A percentile compares a stretch with the other conserved stretches of the same genome.
phyloP scores from a whole-genome alignment of 2,797 vertebrate genomes.

The Melanotaenia nigrans region DNA sequence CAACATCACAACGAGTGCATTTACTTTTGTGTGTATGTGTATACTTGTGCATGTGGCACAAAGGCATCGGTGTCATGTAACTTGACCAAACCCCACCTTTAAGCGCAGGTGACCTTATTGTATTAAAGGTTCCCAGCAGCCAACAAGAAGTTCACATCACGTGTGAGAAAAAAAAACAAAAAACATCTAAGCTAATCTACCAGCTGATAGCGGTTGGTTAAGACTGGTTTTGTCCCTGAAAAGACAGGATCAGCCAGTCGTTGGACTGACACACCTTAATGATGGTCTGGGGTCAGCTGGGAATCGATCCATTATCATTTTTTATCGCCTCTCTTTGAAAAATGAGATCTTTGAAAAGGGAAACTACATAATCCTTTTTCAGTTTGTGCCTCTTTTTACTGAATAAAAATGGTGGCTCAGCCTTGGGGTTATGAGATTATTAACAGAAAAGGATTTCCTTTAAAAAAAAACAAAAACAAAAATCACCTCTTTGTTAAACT shows the following conservation, averaged over 20 bases:
- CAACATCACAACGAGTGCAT: conserved; percentile 40
- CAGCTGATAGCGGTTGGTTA: conserved; percentile 52
- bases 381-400: background rate
- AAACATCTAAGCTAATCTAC: conserved; percentile 22
- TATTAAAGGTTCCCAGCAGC: conserved; percentile 51
- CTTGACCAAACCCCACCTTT: conserved; percentile 56
- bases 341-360: background rate
- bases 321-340: background rate
- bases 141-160: conserved; percentile 40
- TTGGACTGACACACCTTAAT: conserved; percentile 29
- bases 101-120: conserved; percentile 71
- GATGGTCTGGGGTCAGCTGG: conserved; percentile 12
- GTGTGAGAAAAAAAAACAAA: conserved; percentile 38
- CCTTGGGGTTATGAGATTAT: background rate
- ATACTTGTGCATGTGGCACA: conserved; percentile 54
- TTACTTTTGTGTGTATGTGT: conserved; percentile 49
- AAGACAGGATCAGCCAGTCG: conserved; percentile 33
- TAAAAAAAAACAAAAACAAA: background rate
- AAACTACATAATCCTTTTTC: conserved; percentile 1
- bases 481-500: no score
- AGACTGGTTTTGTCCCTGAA: conserved; percentile 32
- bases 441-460: background rate
- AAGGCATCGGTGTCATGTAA: conserved; percentile 66
- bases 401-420: background rate
- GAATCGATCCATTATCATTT: background rate